These are phyloP conservation scores for Acanthaster planci DNA, from an alignment of 35 echinoderm and acorn worm genomes.

Conservation along the genomic window DNA sequence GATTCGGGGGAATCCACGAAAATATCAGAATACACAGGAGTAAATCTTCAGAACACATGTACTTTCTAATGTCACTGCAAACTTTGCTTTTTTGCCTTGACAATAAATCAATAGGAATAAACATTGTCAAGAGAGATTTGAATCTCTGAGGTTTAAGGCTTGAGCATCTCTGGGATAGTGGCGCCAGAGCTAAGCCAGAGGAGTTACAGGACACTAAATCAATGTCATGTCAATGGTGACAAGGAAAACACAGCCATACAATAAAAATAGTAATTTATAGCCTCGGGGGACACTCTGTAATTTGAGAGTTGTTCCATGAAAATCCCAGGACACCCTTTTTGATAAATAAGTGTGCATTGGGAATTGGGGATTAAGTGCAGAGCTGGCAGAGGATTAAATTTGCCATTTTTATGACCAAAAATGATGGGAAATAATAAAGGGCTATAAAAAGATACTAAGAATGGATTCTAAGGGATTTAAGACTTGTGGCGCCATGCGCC, in stretches of 20 bases:
- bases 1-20: too few species aligned
- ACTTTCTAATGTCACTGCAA: not conserved
- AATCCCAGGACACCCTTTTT: not conserved
- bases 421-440: too few species aligned
- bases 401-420: too few species aligned
- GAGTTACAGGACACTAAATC: conserved; percentile 12
- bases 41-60: too few species aligned
- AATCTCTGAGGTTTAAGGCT: not conserved
- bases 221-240: conserved; percentile 1
- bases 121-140: conserved; percentile 10
- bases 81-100: not conserved
- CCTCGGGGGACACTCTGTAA: not conserved
- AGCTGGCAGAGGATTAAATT: too few species aligned
- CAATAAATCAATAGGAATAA: conserved; percentile 14
- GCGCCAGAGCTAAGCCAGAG: not conserved
- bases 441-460: too few species aligned
- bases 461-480: too few species aligned
- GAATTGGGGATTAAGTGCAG: not conserved
- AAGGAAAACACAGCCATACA: not conserved
- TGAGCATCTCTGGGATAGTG: not conserved
- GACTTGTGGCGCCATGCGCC: too few species aligned
- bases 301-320: conserved; percentile 4
- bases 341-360: conserved; percentile 20
- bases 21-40: too few species aligned
- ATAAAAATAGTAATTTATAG: not conserved